Percentiles rank a stretch among this genome's conserved stretches.
phyloP scores from a whole-genome alignment of 1,140 invertebrate species.

The Ridgeia piscesae region DNA sequence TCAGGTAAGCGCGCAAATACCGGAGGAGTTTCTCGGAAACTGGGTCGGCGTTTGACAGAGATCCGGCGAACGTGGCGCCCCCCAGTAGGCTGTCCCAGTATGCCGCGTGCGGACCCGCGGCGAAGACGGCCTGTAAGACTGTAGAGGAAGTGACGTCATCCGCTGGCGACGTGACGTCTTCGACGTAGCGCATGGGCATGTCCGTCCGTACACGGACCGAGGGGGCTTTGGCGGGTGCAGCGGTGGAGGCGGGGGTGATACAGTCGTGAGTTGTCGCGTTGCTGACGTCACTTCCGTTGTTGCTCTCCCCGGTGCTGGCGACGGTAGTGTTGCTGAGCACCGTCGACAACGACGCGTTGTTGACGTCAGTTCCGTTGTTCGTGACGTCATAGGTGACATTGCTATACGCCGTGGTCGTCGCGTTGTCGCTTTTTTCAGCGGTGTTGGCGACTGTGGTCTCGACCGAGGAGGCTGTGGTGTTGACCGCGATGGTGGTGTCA shows the following conservation, averaged over 20 bases:
- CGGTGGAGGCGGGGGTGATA: neutral
- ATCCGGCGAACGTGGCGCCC: neutral
- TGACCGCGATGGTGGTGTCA: neutral
- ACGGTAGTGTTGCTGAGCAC: neutral
- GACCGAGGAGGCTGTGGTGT: neutral
- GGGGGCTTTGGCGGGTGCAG: neutral
- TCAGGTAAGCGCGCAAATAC: neutral
- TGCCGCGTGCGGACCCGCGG: neutral
- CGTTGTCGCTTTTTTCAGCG: neutral
- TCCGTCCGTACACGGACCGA: neutral
- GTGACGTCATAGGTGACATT: neutral
- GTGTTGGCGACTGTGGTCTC: neutral
- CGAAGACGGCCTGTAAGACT: constrained; percentile 9
- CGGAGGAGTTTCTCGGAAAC: neutral
- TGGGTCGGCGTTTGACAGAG: neutral
- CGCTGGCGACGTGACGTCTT: neutral
- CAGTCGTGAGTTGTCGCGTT: neutral
- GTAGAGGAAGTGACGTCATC: neutral
- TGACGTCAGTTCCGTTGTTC: neutral
- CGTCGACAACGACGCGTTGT: neutral
- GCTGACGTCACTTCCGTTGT: neutral
- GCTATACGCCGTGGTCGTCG: neutral
- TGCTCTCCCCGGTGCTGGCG: neutral
- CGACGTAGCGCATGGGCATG: neutral
- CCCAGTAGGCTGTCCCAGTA: neutral